A percentile compares a stretch with the other conserved stretches of the same genome.
phyloP scores from a whole-genome alignment of 2,797 vertebrate species.

The Bradypus variegatus region DNA sequence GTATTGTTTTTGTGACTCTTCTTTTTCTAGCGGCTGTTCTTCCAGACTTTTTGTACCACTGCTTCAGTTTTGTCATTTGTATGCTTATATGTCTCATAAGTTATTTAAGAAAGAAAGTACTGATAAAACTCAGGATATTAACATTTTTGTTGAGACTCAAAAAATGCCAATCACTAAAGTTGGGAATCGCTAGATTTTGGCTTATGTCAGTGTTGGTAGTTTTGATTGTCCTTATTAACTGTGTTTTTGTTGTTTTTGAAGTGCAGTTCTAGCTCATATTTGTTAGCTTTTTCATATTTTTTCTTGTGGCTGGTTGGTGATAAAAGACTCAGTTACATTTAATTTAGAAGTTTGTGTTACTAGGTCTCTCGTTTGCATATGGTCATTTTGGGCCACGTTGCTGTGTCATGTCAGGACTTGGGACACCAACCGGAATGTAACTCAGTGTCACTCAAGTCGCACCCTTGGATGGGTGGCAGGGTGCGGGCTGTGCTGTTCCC shows the following conservation, averaged over 20 bases:
- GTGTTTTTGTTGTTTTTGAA: background rate
- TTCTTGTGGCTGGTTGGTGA: background rate
- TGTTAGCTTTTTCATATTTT: background rate
- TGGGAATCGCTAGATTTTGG: slow-evolving; percentile 37
- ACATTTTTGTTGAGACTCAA: slow-evolving; percentile 61
- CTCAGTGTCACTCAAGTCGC: background rate
- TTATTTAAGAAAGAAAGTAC: slow-evolving; percentile 68
- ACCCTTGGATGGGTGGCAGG: background rate
- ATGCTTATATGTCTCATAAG: slow-evolving; percentile 65
- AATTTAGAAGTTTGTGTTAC: background rate
- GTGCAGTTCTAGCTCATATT: slow-evolving; percentile 29
- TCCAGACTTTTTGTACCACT: slow-evolving; percentile 38
- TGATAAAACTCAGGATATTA: slow-evolving; percentile 70
- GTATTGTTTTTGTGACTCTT: slow-evolving; percentile 61
- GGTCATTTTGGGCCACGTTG: background rate
- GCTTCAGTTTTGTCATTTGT: slow-evolving; percentile 55
- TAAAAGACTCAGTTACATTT: background rate
- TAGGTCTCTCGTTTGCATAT: slow-evolving; percentile 9
- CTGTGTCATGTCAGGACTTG: background rate
- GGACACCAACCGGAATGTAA: background rate
- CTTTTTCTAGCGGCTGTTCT: slow-evolving; percentile 60
- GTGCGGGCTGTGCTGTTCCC: background rate
- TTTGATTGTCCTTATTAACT: slow-evolving; percentile 34
- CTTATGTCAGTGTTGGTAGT: slow-evolving; percentile 50
- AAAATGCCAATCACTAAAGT: slow-evolving; percentile 39